Conservation (phyloP, 2,113 vertebrate species). For the Tragelaphus strepsiceros region DNA sequence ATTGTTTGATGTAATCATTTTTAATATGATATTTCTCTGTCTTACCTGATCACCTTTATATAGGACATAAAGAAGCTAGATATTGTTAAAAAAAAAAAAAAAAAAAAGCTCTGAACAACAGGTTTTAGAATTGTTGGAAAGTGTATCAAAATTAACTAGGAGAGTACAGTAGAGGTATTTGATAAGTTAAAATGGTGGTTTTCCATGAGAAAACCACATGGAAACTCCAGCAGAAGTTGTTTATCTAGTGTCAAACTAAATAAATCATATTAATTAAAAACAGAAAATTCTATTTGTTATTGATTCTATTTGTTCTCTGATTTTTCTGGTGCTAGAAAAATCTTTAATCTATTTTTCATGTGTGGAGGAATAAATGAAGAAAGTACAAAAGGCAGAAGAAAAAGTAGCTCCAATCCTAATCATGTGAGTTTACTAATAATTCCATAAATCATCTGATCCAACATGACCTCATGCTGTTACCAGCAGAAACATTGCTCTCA, state of each 20-base stretch:
- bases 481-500: constrained; percentile 55
- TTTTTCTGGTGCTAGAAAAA: background rate
- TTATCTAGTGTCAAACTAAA: constrained; percentile 48
- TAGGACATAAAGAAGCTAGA: background rate
- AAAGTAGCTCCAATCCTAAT: constrained; percentile 20
- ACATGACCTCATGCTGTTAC: constrained; percentile 47
- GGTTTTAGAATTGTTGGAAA: background rate
- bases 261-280: constrained; percentile 65
- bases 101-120: background rate
- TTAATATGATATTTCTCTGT: background rate
- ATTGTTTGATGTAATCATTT: background rate
- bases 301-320: background rate
- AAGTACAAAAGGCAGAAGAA: background rate
- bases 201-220: background rate
- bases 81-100: background rate
- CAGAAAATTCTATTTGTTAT: constrained; percentile 9
- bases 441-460: constrained; percentile 63
- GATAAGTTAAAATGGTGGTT: constrained; percentile 12
- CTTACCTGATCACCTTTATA: background rate
- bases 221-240: constrained; percentile 28
- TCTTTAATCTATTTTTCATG: background rate
- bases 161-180: background rate
- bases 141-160: constrained; percentile 28
- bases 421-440: constrained; percentile 42
- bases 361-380: background rate